Evolutionary conservation across 2,888 invertebrate species (phyloP), one percentile per base, ranked within the genome.

Genomic region (Callimorpha dominula): DNA sequence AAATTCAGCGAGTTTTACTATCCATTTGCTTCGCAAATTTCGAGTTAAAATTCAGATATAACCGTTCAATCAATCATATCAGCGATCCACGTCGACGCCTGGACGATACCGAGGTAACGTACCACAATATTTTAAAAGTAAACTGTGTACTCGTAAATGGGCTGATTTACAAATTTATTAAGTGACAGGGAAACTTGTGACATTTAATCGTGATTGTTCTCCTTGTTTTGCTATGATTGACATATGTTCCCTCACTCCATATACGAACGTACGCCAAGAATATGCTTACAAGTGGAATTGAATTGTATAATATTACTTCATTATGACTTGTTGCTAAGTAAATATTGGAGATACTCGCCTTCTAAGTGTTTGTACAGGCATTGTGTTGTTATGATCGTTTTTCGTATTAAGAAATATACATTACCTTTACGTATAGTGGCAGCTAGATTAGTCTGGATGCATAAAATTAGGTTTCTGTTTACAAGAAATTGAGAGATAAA

Each of bases 271-370:
- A 74, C 72, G 77, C 77, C 73, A 63, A 72, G 69, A 79, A 76
- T 74, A 82, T 76, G 79, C 70, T 82, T 81, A 83, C 75, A 78
- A 78, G 74, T 72, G 72, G 82, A 81, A 82, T 82, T 82, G 75
- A 79, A 81, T 72, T 79, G 72, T 72, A 71, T 73, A 80, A 79
- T 81, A 83, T 75, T 77, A 78, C 66, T 78, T 80, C 80, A 83
- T 81, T 82, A 82, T 75, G 80, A 82, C 82, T 82, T 82, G 82
- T 82, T 82, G 82, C 83, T 81, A 83, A 82, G 81, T 82, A 80
- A 82, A 82, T 82, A 82, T 81, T 82, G 74, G 79, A 52, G 50
- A 81, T 73, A 70, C 68, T 72, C 72, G 49, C n/a, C 11, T 67
- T 73, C 73, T 75, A 68, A 65, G 78, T 63, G 73, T 73, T 82